Evolutionary conservation across 2,113 vertebrate genomes (phyloP).

Genomic region (Elephas maximus): DNA sequence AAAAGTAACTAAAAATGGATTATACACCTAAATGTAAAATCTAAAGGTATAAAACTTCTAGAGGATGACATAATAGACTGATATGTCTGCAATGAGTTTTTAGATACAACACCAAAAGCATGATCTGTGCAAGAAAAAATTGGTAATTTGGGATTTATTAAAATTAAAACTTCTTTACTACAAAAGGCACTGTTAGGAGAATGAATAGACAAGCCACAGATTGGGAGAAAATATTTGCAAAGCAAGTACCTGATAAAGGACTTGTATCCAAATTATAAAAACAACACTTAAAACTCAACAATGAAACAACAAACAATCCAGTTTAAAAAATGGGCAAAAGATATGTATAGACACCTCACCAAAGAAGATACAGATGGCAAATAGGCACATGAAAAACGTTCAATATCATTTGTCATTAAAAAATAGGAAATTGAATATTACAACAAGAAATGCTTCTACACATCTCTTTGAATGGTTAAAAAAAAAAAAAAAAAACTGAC

Average conservation of each 20-base stretch:
- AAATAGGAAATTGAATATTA: not conserved
- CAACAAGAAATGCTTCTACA: not conserved
- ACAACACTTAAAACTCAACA: not conserved
- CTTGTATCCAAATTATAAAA: not conserved
- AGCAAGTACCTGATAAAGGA: not conserved
- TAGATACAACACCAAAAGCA: not conserved
- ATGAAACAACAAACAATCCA: not conserved
- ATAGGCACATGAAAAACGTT: not conserved
- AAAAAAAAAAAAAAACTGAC: not conserved
- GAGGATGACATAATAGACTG: not conserved
- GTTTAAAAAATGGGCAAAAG: not conserved
- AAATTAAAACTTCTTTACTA: not conserved
- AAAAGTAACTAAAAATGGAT: not conserved
- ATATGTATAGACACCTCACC: not conserved
- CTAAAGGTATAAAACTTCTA: not conserved
- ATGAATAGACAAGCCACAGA: not conserved
- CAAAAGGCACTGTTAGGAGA: slow-evolving; percentile 5
- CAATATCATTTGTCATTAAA: not conserved
- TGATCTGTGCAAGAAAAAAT: not conserved
- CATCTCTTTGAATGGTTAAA: not conserved
- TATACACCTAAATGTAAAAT: not conserved
- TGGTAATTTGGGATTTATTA: not conserved
- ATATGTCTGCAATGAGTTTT: not conserved
- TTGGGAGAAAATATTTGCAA: not conserved
- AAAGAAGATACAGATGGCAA: not conserved